Base-by-base conservation (phyloP, 2,888 invertebrate genomes). In the Isoperla grammatica region DNA sequence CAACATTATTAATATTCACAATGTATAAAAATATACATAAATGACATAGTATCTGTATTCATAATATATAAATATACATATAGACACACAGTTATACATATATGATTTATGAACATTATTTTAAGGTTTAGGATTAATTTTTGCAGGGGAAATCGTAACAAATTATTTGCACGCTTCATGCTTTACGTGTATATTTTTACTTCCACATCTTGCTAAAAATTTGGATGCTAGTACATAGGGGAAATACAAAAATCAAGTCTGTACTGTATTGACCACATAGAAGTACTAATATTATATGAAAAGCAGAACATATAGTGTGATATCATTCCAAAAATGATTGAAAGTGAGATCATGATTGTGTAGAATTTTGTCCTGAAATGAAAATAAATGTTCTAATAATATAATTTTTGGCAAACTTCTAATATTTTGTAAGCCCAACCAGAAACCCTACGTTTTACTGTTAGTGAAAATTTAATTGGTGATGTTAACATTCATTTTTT, bases 251-350 rank as follows among this genome's bases (percentile, higher is more conserved):
- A 29, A 29, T 8, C 29, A 29, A 29, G 29, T 29, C 29, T 29
- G 29, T 29, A 29, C 29, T 29, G 29, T 29, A 29, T 29, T 29
- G 29, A 29, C 29, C 29, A 8, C 29, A 29, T 29, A 29, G 29
- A 29, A 29, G 29, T 29, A 29, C 29, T 29, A 29, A 39, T 55
- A 48, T 60, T 60, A 46, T 59, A 45, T 37, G 45, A 29, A 45
- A 46, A 40, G 35, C 43, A 29, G 43, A 46, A 49, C 37, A 19
- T 22, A 22, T 13, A 39, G 22, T 54, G 53, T 57, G 49, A 53
- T 56, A 57, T 62, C 62, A 62, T 62, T 62, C 62, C 62, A 57
- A 59, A 59, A 60, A 45, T 48, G 48, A 50, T 57, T 29, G 29
- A 29, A 4, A 29, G 40, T 61, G 48, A 56, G 60, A 23, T 45